Percentiles rank a stretch among this genome's conserved stretches.
These are phyloP conservation scores for Sweltsa coloradensis DNA, from an alignment of 1,140 invertebrate genomes.

Conservation along the genomic window DNA sequence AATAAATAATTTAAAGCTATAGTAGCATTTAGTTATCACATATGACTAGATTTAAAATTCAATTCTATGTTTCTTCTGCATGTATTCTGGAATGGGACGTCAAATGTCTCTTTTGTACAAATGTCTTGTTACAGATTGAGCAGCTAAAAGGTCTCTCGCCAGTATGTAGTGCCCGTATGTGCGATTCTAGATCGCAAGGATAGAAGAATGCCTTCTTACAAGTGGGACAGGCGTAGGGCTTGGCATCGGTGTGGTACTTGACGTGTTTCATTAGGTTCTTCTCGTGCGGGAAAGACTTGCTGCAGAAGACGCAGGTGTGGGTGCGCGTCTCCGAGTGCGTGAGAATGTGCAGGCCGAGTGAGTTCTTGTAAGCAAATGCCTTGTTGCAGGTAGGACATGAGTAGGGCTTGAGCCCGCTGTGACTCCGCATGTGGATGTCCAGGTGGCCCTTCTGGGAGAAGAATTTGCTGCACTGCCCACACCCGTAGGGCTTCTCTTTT, in stretches of 20 bases:
- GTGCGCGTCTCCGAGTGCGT: constrained; percentile 39
- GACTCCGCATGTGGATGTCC: constrained; percentile 8
- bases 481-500: constrained; percentile 21
- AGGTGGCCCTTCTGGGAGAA: constrained; percentile 22
- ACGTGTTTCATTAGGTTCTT: constrained; percentile 37
- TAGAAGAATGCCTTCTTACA: constrained; percentile 26
- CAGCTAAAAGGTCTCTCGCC: not conserved
- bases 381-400: constrained; percentile 17
- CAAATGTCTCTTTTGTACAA: not conserved
- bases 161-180: constrained; percentile 12
- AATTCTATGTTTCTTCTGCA: not conserved
- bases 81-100: not conserved
- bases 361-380: constrained; percentile 9
- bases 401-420: constrained; percentile 14
- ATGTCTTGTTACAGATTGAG: not conserved
- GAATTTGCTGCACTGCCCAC: constrained; percentile 23
- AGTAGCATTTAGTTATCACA: no score
- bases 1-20: no score
- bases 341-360: constrained; percentile 15
- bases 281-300: constrained; percentile 29
- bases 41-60: no score
- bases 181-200: not conserved
- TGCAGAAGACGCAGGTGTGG: constrained; percentile 36
- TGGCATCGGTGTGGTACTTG: constrained; percentile 52
- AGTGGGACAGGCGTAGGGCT: constrained; percentile 41